These are phyloP conservation scores for Drosophila helvetica DNA, from an alignment of 2,888 invertebrate species.

Conservation along the genomic window DNA sequence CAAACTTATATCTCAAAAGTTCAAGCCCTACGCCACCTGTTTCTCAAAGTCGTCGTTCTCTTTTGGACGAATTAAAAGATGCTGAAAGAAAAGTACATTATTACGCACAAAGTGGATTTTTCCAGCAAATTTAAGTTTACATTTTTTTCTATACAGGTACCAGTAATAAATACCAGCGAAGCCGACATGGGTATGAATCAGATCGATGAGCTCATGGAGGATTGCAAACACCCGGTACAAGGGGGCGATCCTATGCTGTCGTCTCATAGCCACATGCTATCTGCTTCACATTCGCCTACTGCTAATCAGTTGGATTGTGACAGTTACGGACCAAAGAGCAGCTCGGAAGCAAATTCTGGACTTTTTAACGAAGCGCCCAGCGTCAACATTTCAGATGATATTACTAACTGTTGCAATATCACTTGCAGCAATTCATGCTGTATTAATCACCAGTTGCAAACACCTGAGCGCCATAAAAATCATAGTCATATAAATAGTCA, in stretches of 20 bases:
- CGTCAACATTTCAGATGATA: background rate
- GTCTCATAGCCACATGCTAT: conserved; percentile 69
- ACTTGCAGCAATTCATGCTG: conserved; percentile 44
- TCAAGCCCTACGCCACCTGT: conserved; percentile 74
- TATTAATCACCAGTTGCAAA: conserved; percentile 34
- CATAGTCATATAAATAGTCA: conserved; percentile 33
- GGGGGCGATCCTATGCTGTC: conserved; percentile 88
- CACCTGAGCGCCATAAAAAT: conserved; percentile 42
- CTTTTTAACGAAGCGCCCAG: conserved; percentile 5
- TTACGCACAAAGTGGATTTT: background rate
- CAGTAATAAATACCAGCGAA: conserved; percentile 85
- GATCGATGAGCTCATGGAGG: conserved; percentile 88
- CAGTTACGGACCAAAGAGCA: conserved; percentile 30
- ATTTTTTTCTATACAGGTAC: conserved; percentile 83
- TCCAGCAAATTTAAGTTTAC: background rate
- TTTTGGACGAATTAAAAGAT: conserved; percentile 82
- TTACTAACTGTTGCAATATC: conserved; percentile 46
- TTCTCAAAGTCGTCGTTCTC: conserved; percentile 70
- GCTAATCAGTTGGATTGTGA: conserved; percentile 52
- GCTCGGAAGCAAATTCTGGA: conserved; percentile 7
- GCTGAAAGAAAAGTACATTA: conserved; percentile 81
- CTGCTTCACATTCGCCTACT: conserved; percentile 85
- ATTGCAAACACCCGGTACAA: conserved; percentile 85
- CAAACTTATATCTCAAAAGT: conserved; percentile 83
- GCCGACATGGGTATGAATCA: conserved; percentile 86